These are phyloP conservation scores for Morone saxatilis DNA, from an alignment of 2,113 vertebrate genomes.

Conservation along the genomic window DNA sequence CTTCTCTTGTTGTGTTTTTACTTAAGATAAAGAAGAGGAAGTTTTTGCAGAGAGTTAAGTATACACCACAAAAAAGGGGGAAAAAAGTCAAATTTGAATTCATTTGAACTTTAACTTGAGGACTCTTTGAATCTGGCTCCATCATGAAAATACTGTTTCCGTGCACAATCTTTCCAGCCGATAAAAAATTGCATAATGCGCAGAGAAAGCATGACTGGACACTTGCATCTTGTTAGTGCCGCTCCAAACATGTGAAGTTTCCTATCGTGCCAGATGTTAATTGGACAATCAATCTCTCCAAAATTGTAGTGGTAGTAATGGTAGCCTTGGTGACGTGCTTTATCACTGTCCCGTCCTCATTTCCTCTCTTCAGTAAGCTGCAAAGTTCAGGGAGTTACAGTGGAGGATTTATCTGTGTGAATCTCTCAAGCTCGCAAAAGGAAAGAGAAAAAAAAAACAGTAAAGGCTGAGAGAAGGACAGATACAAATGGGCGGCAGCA, in stretches of 20 bases:
- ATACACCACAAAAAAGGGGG: neutral
- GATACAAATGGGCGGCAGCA: constrained; percentile 62
- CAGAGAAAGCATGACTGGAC: constrained; percentile 34
- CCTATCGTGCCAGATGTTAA: constrained; percentile 72
- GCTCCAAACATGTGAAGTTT: constrained; percentile 47
- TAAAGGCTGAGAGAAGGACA: constrained; percentile 42
- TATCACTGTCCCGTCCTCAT: constrained; percentile 73
- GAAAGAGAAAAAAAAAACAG: neutral
- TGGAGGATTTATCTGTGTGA: constrained; percentile 69
- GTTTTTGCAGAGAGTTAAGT: neutral
- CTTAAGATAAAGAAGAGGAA: constrained; percentile 1
- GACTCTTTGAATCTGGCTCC: neutral
- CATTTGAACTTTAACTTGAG: neutral
- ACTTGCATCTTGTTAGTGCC: constrained; percentile 77
- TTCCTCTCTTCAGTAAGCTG: constrained; percentile 66
- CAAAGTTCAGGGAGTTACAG: constrained; percentile 67
- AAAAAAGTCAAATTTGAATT: neutral
- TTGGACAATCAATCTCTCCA: constrained; percentile 82
- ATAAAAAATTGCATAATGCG: constrained; percentile 9
- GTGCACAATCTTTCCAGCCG: neutral
- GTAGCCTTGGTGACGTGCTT: constrained; percentile 48
- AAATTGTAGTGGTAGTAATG: constrained; percentile 63
- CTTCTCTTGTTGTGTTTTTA: constrained; percentile 1
- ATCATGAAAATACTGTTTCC: neutral
- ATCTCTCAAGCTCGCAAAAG: constrained; percentile 55